Evolutionary conservation across 2,888 invertebrate genomes (phyloP), one percentile per base, ranked within the genome.

Genomic region (Dichetophora obliterata): DNA sequence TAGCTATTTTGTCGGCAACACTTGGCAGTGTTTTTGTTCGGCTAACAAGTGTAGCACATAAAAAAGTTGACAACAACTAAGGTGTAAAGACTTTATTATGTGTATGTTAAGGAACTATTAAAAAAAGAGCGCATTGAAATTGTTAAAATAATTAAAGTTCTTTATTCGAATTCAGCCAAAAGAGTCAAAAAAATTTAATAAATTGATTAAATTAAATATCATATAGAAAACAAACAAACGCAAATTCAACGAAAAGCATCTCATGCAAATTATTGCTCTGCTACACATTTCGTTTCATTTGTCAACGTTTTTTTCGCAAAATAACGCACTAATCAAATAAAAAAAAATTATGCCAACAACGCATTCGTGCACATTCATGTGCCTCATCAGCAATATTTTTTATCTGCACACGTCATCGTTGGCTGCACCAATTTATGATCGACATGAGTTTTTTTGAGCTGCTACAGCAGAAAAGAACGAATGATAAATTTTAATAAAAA

Each of bases 401-500:
- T 59, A 71, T 57, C 71, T 57, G 57, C 34, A 31, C 52, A 66
- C 66, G 34, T 50, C 74, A 74, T 66, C 66, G 61, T 37, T 34
- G 66, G 48, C 50, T 74, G 74, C 65, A 74, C 65, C 74, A 74
- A 74, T 74, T 74, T 74, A 74, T 74, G 74, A 74, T 74, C 74
- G 74, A 66, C 74, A 74, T 54, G 34, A 37, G 65, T 65, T 66
- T 65, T 74, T 37, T 63, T 65, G 65, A 65, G 52, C 37, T 54
- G 34, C 74, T 66, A 24, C 66, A 73, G 37, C 31, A 11, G 31
- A 71, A 37, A 59, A 59, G 37, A 57, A 63, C 50, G 73, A 73
- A 65, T 52, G 63, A 73, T 73, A 73, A 73, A 73, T 73, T 73
- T 73, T 73, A 73, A 73, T 73, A 63, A 73, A 73, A 73, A 73